Percentiles rank a stretch among this genome's conserved stretches.
Evolutionary conservation across 2,888 invertebrate species (phyloP).

Genomic region (Lepidocyrtoides sp.): DNA sequence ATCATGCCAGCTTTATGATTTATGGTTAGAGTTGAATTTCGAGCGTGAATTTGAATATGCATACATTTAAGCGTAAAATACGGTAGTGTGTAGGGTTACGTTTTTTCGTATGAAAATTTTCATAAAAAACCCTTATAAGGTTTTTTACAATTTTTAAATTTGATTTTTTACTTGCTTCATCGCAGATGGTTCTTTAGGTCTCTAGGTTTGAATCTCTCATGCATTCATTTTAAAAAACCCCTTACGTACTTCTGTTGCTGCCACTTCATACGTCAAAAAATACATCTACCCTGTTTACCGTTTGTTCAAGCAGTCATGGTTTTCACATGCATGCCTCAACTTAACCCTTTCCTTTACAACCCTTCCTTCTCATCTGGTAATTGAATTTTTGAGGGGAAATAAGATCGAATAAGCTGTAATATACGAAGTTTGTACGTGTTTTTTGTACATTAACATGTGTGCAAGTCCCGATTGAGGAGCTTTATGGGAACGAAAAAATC

Average conservation of each 20-base stretch:
- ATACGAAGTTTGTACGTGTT: not conserved
- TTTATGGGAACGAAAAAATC: conserved; percentile 73
- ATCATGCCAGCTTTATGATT: conserved; percentile 67
- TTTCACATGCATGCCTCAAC: conserved; percentile 52
- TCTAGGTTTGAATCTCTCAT: not conserved
- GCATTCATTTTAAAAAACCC: conserved; percentile 43
- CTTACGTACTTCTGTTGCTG: conserved; percentile 43
- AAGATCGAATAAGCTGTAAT: conserved; percentile 49
- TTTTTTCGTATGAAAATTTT: conserved; percentile 63
- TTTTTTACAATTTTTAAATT: conserved; percentile 68
- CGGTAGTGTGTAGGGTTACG: conserved; percentile 10
- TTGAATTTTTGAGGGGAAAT: conserved; percentile 70
- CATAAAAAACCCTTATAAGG: conserved; percentile 58
- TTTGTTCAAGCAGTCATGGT: not conserved
- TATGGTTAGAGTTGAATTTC: conserved; percentile 81
- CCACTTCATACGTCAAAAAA: conserved; percentile 26
- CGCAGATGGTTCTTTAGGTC: conserved; percentile 66
- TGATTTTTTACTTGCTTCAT: conserved; percentile 46
- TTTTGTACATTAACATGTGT: conserved; percentile 42
- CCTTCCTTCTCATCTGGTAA: conserved; percentile 67
- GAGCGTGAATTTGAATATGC: conserved; percentile 7
- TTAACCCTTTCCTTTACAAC: conserved; percentile 70
- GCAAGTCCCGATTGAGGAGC: not conserved
- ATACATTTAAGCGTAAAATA: conserved; percentile 50
- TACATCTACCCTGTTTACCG: not conserved